phyloP scores from a whole-genome alignment of 2,797 vertebrate species.

The Ara ararauna region DNA sequence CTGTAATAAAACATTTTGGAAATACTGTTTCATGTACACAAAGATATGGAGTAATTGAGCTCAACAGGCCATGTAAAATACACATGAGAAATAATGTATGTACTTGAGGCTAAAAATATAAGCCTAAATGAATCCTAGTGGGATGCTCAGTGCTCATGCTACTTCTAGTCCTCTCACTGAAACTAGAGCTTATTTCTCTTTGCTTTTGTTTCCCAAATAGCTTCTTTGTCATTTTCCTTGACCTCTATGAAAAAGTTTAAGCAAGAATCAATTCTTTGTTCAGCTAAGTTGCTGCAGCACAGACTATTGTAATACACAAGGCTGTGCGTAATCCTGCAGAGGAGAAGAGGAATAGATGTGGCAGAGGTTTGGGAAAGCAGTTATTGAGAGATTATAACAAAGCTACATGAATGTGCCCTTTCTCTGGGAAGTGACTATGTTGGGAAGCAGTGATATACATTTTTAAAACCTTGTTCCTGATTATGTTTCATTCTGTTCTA shows the following conservation, averaged over 20 bases:
- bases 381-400: not conserved
- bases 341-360: not conserved
- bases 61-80: conserved; percentile 44
- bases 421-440: not conserved
- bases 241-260: not conserved
- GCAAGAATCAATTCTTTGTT: conserved; percentile 10
- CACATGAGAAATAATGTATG: conserved; percentile 47
- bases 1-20: conserved; percentile 4
- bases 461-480: not conserved
- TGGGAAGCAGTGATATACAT: not conserved
- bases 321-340: not conserved
- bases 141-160: not conserved
- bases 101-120: conserved; percentile 58
- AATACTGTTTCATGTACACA: not conserved
- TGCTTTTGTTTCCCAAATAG: conserved; percentile 5
- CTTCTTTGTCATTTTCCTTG: not conserved
- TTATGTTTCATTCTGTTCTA: not conserved
- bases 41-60: conserved; percentile 31
- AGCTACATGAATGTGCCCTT: not conserved
- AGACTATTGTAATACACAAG: not conserved
- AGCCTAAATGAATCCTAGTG: conserved; percentile 57
- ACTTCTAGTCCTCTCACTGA: not conserved
- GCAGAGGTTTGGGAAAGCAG: not conserved
- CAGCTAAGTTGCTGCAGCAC: not conserved
- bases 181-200: conserved; percentile 4